Percentiles rank a stretch among this genome's conserved stretches.
Evolutionary conservation across 2,888 invertebrate genomes (phyloP).

Genomic region (Argyresthia goedartella): DNA sequence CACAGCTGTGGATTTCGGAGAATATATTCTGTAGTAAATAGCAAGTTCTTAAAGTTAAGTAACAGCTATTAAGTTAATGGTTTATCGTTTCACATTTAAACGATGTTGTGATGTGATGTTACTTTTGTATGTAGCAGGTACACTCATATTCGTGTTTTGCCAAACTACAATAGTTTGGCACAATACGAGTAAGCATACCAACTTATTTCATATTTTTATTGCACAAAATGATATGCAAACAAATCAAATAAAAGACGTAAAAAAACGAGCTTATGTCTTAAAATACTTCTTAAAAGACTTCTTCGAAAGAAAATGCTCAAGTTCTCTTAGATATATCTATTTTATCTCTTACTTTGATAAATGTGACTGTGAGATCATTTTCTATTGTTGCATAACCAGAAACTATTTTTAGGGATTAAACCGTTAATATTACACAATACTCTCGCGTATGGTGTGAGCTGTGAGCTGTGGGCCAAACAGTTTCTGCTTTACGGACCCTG

Average conservation of each 20-base stretch:
- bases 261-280: too few relatives aligned
- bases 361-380: too few relatives aligned
- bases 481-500: not conserved
- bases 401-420: too few relatives aligned
- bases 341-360: too few relatives aligned
- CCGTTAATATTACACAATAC: too few relatives aligned
- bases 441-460: not conserved
- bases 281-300: too few relatives aligned
- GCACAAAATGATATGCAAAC: not conserved
- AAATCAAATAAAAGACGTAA: not conserved
- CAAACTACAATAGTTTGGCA: not conserved
- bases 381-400: too few relatives aligned
- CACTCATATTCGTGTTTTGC: not conserved
- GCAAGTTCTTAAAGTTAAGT: slow-evolving; percentile 50
- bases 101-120: slow-evolving; percentile 1
- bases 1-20: slow-evolving; percentile 53
- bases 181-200: not conserved
- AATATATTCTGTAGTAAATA: slow-evolving; percentile 38
- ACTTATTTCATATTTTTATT: not conserved
- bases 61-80: slow-evolving; percentile 39
- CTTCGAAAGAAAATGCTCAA: not conserved
- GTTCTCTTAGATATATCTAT: too few relatives aligned
- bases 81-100: slow-evolving; percentile 9
- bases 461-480: not conserved
- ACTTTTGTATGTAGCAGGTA: not conserved